Percentiles rank a stretch among this genome's conserved stretches.
These are phyloP conservation scores for Neomonachus schauinslandi DNA, from an alignment of 2,113 vertebrate species.

Conservation along the genomic window DNA sequence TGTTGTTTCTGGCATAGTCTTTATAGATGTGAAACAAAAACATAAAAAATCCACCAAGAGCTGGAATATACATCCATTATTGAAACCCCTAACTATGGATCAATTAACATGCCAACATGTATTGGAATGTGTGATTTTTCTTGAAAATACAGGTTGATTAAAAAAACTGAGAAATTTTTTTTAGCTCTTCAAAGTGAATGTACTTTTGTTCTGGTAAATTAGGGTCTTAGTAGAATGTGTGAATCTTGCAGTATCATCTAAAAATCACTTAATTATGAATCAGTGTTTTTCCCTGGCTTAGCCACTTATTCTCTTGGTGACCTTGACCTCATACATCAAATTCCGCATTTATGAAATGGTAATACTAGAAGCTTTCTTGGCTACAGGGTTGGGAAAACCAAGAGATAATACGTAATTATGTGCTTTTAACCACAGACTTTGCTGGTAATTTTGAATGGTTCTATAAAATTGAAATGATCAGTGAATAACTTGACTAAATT, in stretches of 20 bases:
- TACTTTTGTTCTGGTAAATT: constrained; percentile 32
- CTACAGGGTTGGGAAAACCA: neutral
- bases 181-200: neutral
- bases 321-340: constrained; percentile 51
- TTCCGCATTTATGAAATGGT: constrained; percentile 35
- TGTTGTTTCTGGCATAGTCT: neutral
- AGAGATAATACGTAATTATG: neutral
- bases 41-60: neutral
- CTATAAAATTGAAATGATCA: constrained; percentile 29
- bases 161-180: neutral
- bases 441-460: constrained; percentile 19
- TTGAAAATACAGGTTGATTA: constrained; percentile 42
- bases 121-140: neutral
- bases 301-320: constrained; percentile 20
- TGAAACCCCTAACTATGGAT: neutral
- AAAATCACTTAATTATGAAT: constrained; percentile 60
- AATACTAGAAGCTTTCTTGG: constrained; percentile 9
- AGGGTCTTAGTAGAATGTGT: neutral
- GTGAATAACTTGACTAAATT: constrained; percentile 31
- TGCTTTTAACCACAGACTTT: constrained; percentile 21
- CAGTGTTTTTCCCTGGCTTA: constrained; percentile 14
- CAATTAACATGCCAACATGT: neutral
- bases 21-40: constrained; percentile 9
- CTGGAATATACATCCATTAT: constrained; percentile 23
- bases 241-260: constrained; percentile 7